Conservation (phyloP, 2,888 invertebrate species). For the Phytoseiulus persimilis region DNA sequence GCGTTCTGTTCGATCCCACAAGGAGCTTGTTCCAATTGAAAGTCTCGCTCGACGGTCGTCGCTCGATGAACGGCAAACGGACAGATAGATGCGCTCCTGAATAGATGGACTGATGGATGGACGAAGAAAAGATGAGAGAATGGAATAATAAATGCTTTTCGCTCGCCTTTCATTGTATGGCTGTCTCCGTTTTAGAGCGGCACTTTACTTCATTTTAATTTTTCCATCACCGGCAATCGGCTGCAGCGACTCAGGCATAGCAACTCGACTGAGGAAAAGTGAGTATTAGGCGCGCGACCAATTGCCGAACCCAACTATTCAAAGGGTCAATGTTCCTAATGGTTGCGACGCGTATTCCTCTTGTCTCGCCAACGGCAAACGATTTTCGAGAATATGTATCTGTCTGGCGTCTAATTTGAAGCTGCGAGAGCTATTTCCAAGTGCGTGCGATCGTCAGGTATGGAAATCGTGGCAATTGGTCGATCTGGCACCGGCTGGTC, state of each 20-base stretch:
- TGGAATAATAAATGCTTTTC: background rate
- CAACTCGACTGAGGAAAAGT: background rate
- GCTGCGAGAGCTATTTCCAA: too few relatives aligned
- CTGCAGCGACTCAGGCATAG: background rate
- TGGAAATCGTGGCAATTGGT: too few relatives aligned
- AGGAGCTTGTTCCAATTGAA: background rate
- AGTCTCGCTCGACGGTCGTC: background rate
- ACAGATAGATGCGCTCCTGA: background rate
- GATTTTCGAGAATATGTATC: too few relatives aligned
- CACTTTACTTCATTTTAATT: background rate
- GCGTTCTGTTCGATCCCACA: background rate
- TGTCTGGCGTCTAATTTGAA: too few relatives aligned
- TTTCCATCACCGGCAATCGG: background rate
- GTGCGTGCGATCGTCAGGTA: too few relatives aligned
- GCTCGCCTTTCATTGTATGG: background rate
- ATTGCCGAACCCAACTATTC: background rate
- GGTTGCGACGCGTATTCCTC: background rate
- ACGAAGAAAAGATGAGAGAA: background rate
- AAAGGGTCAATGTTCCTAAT: background rate
- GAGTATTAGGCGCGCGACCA: background rate
- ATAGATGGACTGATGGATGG: conserved; percentile 5
- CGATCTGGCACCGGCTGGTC: too few relatives aligned
- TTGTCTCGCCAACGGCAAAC: background rate
- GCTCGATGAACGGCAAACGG: background rate
- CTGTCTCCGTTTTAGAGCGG: background rate